Percentiles rank a stretch among this genome's conserved stretches.
phyloP scores from a whole-genome alignment of 2,797 vertebrate genomes.

The Gorsachius magnificus region DNA sequence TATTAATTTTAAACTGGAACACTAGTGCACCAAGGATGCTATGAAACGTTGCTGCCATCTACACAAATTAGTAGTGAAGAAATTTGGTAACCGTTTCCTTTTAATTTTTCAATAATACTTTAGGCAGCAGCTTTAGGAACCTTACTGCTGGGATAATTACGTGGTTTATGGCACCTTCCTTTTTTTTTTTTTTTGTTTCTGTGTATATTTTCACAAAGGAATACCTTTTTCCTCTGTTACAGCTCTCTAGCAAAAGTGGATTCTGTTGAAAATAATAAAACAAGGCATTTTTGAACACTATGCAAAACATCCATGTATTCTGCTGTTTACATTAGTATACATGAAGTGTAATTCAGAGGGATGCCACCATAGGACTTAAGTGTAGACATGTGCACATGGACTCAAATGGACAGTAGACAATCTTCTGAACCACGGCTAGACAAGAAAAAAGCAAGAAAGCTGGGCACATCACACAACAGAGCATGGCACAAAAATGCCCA shows the following conservation, averaged over 20 bases:
- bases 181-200: neutral
- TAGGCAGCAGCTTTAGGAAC: neutral
- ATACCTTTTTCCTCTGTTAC: neutral
- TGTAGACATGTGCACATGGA: neutral
- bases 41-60: neutral
- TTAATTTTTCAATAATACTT: neutral
- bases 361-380: neutral
- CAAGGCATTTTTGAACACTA: neutral
- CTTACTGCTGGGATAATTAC: neutral
- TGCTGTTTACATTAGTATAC: neutral
- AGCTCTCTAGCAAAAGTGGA: neutral
- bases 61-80: neutral
- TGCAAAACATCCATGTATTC: neutral
- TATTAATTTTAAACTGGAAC: neutral
- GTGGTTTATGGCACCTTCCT: neutral
- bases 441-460: neutral
- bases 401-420: neutral
- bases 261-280: neutral
- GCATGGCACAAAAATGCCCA: neutral
- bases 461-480: neutral
- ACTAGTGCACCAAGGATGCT: neutral
- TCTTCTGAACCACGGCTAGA: neutral
- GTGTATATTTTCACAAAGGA: neutral
- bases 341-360: neutral
- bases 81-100: neutral